Percentiles rank a stretch among this genome's conserved stretches.
phyloP scores from a whole-genome alignment of 2,113 vertebrate genomes.

The Tetrao urogallus region DNA sequence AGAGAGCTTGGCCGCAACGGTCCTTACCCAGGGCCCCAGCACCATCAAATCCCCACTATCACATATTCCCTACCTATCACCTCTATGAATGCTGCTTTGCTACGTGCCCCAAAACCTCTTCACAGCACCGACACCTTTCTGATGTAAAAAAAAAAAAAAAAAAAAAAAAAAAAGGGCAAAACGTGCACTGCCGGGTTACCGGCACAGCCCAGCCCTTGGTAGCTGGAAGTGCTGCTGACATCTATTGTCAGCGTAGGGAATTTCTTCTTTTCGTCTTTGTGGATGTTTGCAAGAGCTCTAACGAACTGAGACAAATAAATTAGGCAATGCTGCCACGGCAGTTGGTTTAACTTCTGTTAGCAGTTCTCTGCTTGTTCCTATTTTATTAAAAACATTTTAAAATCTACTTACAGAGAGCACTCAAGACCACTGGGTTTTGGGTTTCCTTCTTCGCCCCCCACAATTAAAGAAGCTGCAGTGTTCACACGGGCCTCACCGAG shows the following conservation, averaged over 20 bases:
- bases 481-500: not conserved
- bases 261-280: not conserved
- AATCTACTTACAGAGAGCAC: fast-evolving
- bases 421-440: not conserved
- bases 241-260: conserved; percentile 17
- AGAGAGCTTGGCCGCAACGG: not conserved
- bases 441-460: no score
- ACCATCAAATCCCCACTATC: not conserved
- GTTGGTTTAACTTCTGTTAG: not conserved
- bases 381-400: not conserved
- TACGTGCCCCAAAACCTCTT: not conserved
- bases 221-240: not conserved
- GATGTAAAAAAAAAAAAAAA: not conserved
- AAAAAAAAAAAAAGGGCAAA: not conserved
- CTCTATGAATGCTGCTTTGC: not conserved
- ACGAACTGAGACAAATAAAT: not conserved
- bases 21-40: not conserved
- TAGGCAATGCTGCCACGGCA: fast-evolving
- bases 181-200: not conserved
- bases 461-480: fast-evolving
- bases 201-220: fast-evolving
- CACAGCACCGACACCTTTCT: not conserved
- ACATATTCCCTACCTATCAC: not conserved
- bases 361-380: not conserved
- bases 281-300: not conserved